Evolutionary conservation across 2,113 vertebrate species (phyloP), one percentile per base, ranked within the genome.

Genomic region (Miniopterus natalensis): DNA sequence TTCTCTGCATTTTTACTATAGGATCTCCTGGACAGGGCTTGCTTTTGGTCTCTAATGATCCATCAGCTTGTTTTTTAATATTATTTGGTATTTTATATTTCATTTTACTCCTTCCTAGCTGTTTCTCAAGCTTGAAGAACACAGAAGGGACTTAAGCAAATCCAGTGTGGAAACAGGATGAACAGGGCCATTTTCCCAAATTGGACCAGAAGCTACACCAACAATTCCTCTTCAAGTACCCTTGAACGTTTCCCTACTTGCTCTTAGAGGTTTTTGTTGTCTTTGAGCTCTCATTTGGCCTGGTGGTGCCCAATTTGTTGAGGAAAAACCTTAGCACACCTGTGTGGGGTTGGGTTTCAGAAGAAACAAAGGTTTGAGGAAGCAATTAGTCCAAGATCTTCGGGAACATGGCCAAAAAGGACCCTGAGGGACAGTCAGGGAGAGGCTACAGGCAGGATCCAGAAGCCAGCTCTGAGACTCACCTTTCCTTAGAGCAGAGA

Each of bases 111-210:
- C 65, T 90, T 90, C 71, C 65, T 13, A 51, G 66, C 61, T 66
- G 23, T 78, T 97, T 85, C 25, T 92, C 47, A 70, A 75, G 45
- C 71, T 36, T 51, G 23, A 77, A 2, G 47, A 79, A 74, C n/a
- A 53, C 59, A 93, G 71, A 84, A 59, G 6, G 47, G 66, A 75
- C 25, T n/a, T 55, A 79, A 90, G 31, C 45, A 75, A 90, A 91
- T 88, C 59, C 49, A 78, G 8, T 0, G 8, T 31, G 71, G 25
- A 49, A 42, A 9, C 27, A 92, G 73, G n/a, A 59, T 1, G 27
- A 84, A 47, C 15, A 3, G 66, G 78, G 74, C 29, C 45, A 20
- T 47, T 42, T 51, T 83, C n/a, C 61, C 66, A 47, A 80, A 21
- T 0, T 15, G 77, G 45, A 92, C 71, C 61, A 1, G 36, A 61